These are phyloP conservation scores for Phylloscopus trochiloides DNA, from an alignment of 2,113 vertebrate species.

Conservation along the genomic window DNA sequence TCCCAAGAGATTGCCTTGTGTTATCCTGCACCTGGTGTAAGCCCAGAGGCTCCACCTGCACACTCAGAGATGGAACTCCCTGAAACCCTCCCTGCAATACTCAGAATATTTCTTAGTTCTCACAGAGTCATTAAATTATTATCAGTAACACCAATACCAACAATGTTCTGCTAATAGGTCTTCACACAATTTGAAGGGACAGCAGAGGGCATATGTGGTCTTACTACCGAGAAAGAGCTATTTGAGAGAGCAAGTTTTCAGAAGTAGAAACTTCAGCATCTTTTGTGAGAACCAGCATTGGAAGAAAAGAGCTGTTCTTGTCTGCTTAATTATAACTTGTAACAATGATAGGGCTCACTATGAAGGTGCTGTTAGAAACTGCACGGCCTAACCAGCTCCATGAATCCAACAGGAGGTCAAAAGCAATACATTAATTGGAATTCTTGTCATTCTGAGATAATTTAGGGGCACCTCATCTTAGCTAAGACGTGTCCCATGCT, in stretches of 20 bases:
- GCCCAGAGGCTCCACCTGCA: not conserved
- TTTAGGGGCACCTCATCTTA: not conserved
- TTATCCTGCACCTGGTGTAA: not conserved
- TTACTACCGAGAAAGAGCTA: not conserved
- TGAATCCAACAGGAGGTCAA: not conserved
- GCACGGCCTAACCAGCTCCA: not conserved
- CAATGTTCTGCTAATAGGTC: not conserved
- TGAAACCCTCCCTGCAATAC: not conserved
- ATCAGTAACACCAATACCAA: not conserved
- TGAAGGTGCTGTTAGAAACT: not conserved
- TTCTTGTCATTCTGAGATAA: not conserved
- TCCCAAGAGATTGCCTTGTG: not conserved
- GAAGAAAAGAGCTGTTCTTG: not conserved
- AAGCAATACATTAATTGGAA: not conserved
- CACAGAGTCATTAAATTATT: not conserved
- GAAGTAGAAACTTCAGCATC: not conserved
- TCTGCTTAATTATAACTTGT: not conserved
- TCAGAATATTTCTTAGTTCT: not conserved
- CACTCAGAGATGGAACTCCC: not conserved
- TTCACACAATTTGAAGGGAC: constrained; percentile 11
- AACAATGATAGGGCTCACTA: not conserved
- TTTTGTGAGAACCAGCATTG: not conserved
- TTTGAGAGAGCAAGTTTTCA: not conserved
- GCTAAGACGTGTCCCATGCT: not conserved
- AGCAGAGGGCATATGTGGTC: constrained; percentile 62